Base-by-base conservation (phyloP, 2,113 vertebrate genomes). In the Chloropsis cyanopogon region DNA sequence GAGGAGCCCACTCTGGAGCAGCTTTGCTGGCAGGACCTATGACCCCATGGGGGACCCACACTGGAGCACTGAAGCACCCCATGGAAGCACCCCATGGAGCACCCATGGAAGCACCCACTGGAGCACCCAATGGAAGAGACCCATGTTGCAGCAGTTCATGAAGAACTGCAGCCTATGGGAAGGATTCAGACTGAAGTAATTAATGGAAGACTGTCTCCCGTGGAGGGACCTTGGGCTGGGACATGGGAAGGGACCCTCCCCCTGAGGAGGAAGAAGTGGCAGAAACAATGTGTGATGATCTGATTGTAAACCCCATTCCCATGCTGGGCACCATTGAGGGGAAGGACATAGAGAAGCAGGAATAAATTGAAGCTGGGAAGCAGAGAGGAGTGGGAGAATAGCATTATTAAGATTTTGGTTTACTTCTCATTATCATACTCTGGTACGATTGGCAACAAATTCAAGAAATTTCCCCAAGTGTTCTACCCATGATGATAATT, bases 131-230 rank as follows among this genome's bases (percentile, higher is more conserved):
- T 19, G 23, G 37, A 65, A 66, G 6, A 37, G 19, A 72, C 8
- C 5, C 9, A 19, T 0, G 0, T 11, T 44, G 37, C 26, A 59
- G 26, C 7, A 33, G 59, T 11, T 81, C 12, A 14, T n/a, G 33
- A 66, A 68, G 37, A 77, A 25, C 10, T 59, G 26, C 33, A 66
- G 19, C 10, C 10, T 26, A 4, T 21, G 33, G 31, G 29, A 73
- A 65, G 6, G 33, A 59, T 46, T 66, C 60, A 29, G 46, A 23
- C 5, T 24, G 52, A 46, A 52, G 14, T 44, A 52, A 42, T 44
- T 44, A 1, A 46, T 21, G 33, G 12, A 53, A 15, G 3, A 21
- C 19, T 39, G 12, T 14, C 8, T 59, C 4, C 23, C 37, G 7
- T 14, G 9, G 46, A 60, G 23, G 12, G 6, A 52, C 37, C 12